These are phyloP conservation scores for Mactromeris polynyma DNA, from an alignment of 2,888 invertebrate genomes.

Conservation along the genomic window DNA sequence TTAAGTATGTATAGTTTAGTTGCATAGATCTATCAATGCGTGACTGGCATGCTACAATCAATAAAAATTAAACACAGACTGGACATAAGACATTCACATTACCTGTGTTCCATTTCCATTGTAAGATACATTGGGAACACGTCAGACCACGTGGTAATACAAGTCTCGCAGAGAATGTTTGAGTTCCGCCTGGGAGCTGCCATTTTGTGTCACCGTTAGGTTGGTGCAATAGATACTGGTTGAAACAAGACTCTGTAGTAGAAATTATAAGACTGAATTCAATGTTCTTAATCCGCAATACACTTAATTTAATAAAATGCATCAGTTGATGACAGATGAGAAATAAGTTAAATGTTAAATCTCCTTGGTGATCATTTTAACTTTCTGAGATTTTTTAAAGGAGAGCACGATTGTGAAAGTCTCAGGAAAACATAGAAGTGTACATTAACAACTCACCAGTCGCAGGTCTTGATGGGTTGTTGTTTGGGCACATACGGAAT, in stretches of 20 bases:
- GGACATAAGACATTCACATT: neutral
- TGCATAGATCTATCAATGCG: no score
- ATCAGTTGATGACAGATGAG: no score
- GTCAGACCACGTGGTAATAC: slow-evolving; percentile 63
- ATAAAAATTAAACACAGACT: no score
- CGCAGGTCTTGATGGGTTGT: slow-evolving; percentile 69
- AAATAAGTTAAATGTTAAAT: no score
- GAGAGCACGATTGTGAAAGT: no score
- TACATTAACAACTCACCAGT: slow-evolving; percentile 48
- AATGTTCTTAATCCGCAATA: no score
- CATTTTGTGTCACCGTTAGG: slow-evolving; percentile 64
- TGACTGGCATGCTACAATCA: no score
- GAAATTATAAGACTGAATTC: neutral
- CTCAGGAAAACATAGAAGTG: neutral
- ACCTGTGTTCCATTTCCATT: slow-evolving; percentile 71
- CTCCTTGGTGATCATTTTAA: no score
- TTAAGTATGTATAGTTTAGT: no score
- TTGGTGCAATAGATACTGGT: slow-evolving; percentile 67
- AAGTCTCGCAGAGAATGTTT: slow-evolving; percentile 59
- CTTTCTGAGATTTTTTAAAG: no score
- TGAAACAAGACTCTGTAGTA: slow-evolving; percentile 77
- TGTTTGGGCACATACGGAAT: slow-evolving; percentile 70
- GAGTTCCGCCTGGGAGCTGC: slow-evolving; percentile 51
- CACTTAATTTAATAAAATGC: no score
- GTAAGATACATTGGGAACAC: slow-evolving; percentile 65